Base-by-base conservation (phyloP, 2,888 invertebrate genomes). In the Aethes cnicana region DNA sequence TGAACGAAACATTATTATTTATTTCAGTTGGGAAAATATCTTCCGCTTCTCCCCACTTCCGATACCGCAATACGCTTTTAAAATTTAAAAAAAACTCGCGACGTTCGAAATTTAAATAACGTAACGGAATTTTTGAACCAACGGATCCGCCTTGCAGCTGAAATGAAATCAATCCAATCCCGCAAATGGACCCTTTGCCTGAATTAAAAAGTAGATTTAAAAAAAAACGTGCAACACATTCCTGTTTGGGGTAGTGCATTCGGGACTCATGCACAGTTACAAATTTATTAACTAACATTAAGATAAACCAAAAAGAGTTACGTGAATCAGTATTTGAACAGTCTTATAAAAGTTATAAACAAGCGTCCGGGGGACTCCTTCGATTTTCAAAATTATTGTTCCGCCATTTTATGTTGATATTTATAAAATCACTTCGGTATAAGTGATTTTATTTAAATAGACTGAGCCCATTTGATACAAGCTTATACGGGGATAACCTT, bases 221-320 rank as follows among this genome's bases (percentile, higher is more conserved):
- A 74, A 68, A 66, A 72, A 72, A 76, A 77, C 88, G 88, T 88
- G 88, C 88, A 87, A 66, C 64, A 85, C 88, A 88, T 84, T 87
- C 87, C 81, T 78, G 79, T 80, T 75, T 74, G 68, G 74, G 84
- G 79, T 62, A 78, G 85, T 87, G 87, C 88, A 88, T 86, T 87
- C 85, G 70, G 87, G 86, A 81, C 56, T 68, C 88, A 88, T 88
- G 88, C 88, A 86, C 88, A 79, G 77, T 68, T 75, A 84, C 81
- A 81, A 62, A 59, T 62, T 67, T 66, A 65, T 67, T 68, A 69
- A 66, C 69, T 50, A 63, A 65, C 66, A 66, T 61, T 66, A 57
- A 65, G 53, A 65, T 58, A 55, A 68, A 66, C 60, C 58, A 66
- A 65, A 60, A 63, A 60, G 57, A 18, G 53, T 60, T 65, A 54